Evolutionary conservation across 2,113 vertebrate species (phyloP), one percentile per base, ranked within the genome.

Genomic region (Columbina picui): DNA sequence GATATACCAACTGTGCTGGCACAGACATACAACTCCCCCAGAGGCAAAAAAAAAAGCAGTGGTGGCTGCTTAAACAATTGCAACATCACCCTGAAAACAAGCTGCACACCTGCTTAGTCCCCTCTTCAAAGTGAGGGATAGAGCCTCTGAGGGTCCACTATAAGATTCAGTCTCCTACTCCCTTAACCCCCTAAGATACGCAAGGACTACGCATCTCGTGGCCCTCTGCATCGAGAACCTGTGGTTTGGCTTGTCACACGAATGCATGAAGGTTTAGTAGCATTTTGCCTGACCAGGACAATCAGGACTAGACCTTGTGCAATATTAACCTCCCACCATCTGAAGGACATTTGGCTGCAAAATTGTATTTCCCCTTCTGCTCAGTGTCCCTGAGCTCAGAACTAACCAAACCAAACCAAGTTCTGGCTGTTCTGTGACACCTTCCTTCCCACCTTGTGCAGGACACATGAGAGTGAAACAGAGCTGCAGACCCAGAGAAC

Each of bases 1-100:
- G 1, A 1, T 3, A 29, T 0, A 30, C 14, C 0, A 0, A 22
- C 32, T 7, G 59, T 23, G 41, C 65, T 68, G 53, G 32, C 49
- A 25, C 57, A 60, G 53, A 7, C 49, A 38, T 11, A 53, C 29
- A 45, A 0, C 18, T 32, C 29, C 59, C 68, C 6, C 30, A 76
- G 43, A 45, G 65, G 25, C 59, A 25, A 57, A 25, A 19, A 61
- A 34, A 29, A 16, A 68, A 63, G 43, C 53, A 38, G 30, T 12
- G 16, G 39, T 25, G 49, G 39, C 71, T 69, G 43, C 61, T 88
- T 29, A 47, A 83, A 47, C 36, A 50, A 88, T 19, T 53, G 27
- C 49, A 30, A 68, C 43, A 57, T 68, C n/a, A 84, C 39, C 38
- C 55, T 61, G 45, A 43, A 88, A 88, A 73, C 27, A 80, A 83